Conservation (phyloP, 2,113 vertebrate genomes). For the Phodopus roborovskii region DNA sequence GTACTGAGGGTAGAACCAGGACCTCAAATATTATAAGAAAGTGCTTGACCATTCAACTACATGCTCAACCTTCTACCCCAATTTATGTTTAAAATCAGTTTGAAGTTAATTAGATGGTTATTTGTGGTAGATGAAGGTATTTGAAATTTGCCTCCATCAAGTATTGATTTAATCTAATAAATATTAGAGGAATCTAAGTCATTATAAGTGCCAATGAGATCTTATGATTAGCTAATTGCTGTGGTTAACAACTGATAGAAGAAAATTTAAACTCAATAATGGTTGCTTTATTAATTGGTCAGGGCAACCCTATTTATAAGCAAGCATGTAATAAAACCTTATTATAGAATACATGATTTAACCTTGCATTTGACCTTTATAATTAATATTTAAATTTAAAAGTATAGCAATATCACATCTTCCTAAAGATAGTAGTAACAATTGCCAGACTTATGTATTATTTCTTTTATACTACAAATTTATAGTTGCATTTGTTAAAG, state of each 20-base stretch:
- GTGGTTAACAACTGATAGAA: not conserved
- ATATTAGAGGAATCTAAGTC: conserved; percentile 2
- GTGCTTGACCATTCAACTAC: not conserved
- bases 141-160: conserved; percentile 26
- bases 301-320: conserved; percentile 25
- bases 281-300: conserved; percentile 46
- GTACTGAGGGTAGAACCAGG: not conserved
- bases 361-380: not conserved
- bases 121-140: not conserved
- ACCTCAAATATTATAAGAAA: not conserved
- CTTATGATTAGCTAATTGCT: conserved; percentile 24
- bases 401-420: not conserved
- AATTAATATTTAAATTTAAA: conserved; percentile 55
- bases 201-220: conserved; percentile 20
- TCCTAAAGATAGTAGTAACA: not conserved
- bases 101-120: not conserved
- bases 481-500: conserved; percentile 30
- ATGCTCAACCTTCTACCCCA: not conserved
- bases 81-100: not conserved
- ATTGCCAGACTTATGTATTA: not conserved
- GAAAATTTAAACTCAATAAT: conserved; percentile 19
- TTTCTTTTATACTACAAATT: not conserved
- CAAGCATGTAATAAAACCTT: conserved; percentile 2
- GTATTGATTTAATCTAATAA: not conserved
- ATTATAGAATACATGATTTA: not conserved